Conservation (phyloP, 2,113 vertebrate genomes). For the Petrocephalus microphthalmus region DNA sequence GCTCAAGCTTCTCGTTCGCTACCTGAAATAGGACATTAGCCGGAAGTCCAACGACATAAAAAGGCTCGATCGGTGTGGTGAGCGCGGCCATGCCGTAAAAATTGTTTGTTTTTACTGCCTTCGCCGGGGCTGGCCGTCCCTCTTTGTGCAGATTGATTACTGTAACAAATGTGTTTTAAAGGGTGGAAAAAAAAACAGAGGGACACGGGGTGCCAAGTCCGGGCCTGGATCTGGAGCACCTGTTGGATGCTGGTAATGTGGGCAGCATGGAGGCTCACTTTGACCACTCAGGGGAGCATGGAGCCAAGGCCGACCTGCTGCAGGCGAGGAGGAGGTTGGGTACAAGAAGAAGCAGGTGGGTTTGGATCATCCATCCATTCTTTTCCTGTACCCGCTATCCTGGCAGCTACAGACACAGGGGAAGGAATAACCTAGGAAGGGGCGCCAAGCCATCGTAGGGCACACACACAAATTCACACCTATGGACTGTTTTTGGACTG, state of each 20-base stretch:
- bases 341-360: background rate
- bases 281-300: background rate
- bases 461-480: background rate
- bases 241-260: background rate
- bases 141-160: conserved; percentile 11
- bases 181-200: background rate
- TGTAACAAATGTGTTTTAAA: conserved; percentile 9
- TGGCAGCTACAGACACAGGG: background rate
- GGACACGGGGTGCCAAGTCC: too few species aligned
- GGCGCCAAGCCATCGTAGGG: background rate
- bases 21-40: background rate
- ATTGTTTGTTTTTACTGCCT: background rate
- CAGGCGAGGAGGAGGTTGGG: background rate
- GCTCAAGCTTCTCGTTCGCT: background rate
- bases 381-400: background rate
- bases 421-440: background rate
- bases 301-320: background rate
- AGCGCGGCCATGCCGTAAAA: background rate
- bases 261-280: background rate
- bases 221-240: background rate
- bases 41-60: conserved; percentile 5
- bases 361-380: background rate
- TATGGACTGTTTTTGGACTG: background rate
- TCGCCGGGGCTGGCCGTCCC: background rate
- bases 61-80: background rate